Base-by-base conservation (phyloP, 1,140 invertebrate species). In the Contarinia nasturtii region DNA sequence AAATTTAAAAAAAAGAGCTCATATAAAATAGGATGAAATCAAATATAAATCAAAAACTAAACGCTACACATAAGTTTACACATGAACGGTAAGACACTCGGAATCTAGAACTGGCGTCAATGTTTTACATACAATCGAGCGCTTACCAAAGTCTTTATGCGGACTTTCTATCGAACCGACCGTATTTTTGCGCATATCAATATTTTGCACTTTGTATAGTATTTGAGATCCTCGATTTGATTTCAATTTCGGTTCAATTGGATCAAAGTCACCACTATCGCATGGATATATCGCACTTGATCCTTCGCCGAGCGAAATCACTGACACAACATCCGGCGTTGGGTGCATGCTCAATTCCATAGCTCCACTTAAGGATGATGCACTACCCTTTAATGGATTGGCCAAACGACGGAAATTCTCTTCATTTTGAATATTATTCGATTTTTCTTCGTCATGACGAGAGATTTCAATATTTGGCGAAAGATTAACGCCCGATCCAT, bases 401-500 rank as follows among this genome's bases (percentile, higher is more conserved):
- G 70, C 69, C 53, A 71, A 69, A 70, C 77, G 64, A 34, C 85
- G 72, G 19, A 89, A 66, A 55, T 90, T 89, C 61, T 91, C 85
- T 58, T 90, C 86, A 61, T 89, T 89, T 58, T 89, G 85, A 38
- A 88, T 65, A 59, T 90, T 90, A 56, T 88, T 88, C 0, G 82
- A 84, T 56, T 88, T 87, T 54, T 88, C 84, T 60, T 86, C 81
- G 53, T 83, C 80, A 51, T 80, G 76, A 12, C 79, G 70, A 53
- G 66, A 70, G 54, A 68, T 74, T 52, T 66, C 72, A 52, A 69
- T 68, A 54, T 60, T 71, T 54, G 49, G 69, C 53, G 71, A 70
- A 44, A 72, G 55, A 54, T 71, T 71, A 36, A 70, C 63, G 17
- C 68, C 62, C 40, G 72, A 63, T 52, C 72, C 48, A 59, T 66